A percentile compares a stretch with the other conserved stretches of the same genome.
Conservation (phyloP, 2,797 vertebrate genomes). For the Paratrypauchen microcephalus region DNA sequence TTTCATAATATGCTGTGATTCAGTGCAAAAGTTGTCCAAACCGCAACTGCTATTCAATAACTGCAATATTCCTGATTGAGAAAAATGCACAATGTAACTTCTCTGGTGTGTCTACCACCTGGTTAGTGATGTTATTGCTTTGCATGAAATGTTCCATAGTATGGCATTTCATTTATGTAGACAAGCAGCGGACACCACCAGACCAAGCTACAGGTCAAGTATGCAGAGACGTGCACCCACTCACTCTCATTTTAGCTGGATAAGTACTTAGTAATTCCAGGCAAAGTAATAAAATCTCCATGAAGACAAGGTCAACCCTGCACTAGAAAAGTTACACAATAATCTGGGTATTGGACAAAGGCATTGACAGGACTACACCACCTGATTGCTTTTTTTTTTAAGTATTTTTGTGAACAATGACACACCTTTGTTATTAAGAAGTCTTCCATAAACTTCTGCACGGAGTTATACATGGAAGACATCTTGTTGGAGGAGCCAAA, state of each 20-base stretch:
- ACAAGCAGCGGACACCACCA: background rate
- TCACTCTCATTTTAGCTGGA: too few relatives aligned
- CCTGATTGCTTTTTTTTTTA: background rate
- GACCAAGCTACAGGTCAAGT: background rate
- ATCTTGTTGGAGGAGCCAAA: slow-evolving; percentile 44
- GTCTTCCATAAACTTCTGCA: slow-evolving; percentile 2
- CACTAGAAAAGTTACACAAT: background rate
- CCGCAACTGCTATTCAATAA: background rate
- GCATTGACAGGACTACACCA: background rate
- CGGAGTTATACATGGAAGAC: slow-evolving; percentile 50
- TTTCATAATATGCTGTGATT: slow-evolving; percentile 21
- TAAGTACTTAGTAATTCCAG: too few relatives aligned
- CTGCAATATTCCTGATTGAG: background rate
- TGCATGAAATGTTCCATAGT: background rate
- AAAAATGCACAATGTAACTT: background rate
- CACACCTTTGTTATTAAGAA: background rate
- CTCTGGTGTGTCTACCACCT: too few relatives aligned
- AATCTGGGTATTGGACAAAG: background rate
- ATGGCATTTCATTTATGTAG: background rate
- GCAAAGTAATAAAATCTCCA: background rate
- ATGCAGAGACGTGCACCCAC: background rate
- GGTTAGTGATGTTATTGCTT: background rate
- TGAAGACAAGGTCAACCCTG: too few relatives aligned
- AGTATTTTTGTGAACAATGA: background rate
- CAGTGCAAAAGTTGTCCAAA: slow-evolving; percentile 18